Evolutionary conservation across 2,113 vertebrate genomes (phyloP).

Genomic region (Phalacrocorax carbo): DNA sequence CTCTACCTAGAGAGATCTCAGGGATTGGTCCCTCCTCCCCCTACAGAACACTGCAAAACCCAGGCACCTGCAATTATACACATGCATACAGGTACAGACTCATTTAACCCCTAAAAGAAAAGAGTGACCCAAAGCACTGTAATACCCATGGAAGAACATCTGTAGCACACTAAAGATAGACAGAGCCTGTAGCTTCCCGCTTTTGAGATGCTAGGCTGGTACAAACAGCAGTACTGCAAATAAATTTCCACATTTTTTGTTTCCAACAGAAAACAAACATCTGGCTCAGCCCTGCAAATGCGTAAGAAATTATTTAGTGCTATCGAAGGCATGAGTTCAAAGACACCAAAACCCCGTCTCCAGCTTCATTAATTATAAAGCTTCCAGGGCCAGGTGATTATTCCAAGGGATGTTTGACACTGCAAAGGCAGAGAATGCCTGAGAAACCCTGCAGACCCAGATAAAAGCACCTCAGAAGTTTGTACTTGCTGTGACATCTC

Average conservation of each 20-base stretch:
- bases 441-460: slow-evolving; percentile 31
- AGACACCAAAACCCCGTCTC: neutral
- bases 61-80: neutral
- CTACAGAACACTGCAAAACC: neutral
- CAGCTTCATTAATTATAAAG: slow-evolving; percentile 42
- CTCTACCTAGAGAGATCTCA: accelerated
- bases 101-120: neutral
- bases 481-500: slow-evolving; percentile 27
- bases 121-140: neutral
- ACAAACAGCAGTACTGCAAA: neutral
- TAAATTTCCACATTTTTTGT: neutral
- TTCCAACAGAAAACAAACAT: neutral
- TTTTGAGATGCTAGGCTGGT: neutral
- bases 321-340: slow-evolving; percentile 29
- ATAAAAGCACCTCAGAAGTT: slow-evolving; percentile 56
- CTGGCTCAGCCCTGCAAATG: neutral
- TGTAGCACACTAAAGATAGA: neutral
- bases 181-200: neutral
- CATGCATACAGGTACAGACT: neutral
- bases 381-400: slow-evolving; percentile 13
- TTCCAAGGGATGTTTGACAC: slow-evolving; percentile 32
- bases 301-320: neutral
- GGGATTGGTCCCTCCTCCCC: neutral
- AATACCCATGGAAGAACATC: neutral
- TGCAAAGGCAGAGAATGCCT: slow-evolving; percentile 19